phyloP scores from a whole-genome alignment of 2,797 vertebrate species.

The Erethizon dorsatum region DNA sequence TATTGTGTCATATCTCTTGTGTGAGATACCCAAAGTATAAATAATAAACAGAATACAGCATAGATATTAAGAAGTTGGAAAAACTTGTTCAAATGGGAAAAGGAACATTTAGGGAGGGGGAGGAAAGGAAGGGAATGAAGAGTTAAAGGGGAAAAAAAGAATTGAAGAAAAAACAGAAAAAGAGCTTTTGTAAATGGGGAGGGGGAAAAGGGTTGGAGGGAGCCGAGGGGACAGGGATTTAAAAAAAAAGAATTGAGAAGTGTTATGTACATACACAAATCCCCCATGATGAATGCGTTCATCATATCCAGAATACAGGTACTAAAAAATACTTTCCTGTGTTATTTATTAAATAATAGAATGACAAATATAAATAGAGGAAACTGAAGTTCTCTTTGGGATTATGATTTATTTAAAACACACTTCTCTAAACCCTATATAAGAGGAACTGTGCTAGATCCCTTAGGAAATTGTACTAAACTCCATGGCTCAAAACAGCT shows the following conservation, averaged over 20 bases:
- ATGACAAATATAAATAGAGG: not conserved
- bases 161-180: not conserved
- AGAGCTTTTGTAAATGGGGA: not conserved
- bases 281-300: not conserved
- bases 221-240: not conserved
- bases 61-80: not conserved
- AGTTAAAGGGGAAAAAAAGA: not conserved
- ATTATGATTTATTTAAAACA: slow-evolving; percentile 22
- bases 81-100: not conserved
- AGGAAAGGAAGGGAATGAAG: not conserved
- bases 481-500: not conserved
- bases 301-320: not conserved
- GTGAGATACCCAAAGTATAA: not conserved
- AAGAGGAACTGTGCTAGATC: not conserved
- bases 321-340: not conserved
- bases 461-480: not conserved
- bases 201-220: not conserved
- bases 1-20: not conserved
- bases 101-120: not conserved
- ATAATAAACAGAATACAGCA: not conserved
- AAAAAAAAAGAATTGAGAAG: not conserved
- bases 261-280: not conserved
- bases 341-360: not conserved
- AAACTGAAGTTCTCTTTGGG: slow-evolving; percentile 25
- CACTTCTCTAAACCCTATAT: not conserved